Percentiles rank a stretch among this genome's conserved stretches.
Conservation (phyloP, 2,113 vertebrate genomes). For the Pedetes capensis region DNA sequence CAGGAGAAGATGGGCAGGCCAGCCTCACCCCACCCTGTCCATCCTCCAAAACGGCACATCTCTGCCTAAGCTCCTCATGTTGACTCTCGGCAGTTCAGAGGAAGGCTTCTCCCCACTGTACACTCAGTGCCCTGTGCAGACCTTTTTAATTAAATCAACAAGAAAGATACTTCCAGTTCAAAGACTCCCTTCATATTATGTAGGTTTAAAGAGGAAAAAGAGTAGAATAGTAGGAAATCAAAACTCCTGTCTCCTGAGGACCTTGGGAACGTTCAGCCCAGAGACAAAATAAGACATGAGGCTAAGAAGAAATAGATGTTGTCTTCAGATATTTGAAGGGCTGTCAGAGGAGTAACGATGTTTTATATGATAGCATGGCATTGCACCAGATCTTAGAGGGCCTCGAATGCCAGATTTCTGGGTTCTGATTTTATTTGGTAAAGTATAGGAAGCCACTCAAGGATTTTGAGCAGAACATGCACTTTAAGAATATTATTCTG, state of each 20-base stretch:
- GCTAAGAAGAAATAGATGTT: conserved; percentile 41
- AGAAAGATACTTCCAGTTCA: neutral
- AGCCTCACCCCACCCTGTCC: neutral
- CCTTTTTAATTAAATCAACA: conserved; percentile 26
- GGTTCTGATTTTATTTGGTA: conserved; percentile 21
- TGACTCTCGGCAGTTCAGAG: neutral
- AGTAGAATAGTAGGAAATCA: conserved; percentile 39
- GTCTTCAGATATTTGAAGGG: conserved; percentile 58
- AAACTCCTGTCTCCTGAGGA: conserved; percentile 4
- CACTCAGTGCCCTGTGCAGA: neutral
- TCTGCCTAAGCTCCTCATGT: neutral
- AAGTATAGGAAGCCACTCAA: neutral
- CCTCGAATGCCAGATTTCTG: conserved; percentile 20
- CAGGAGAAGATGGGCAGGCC: accelerated
- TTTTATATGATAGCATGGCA: conserved; percentile 36
- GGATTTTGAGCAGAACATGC: conserved; percentile 18
- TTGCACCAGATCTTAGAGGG: neutral
- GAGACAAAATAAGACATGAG: conserved; percentile 58
- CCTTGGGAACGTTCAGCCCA: conserved; percentile 32
- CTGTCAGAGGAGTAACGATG: conserved; percentile 43
- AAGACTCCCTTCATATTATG: neutral
- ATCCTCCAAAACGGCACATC: neutral
- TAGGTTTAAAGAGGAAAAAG: neutral
- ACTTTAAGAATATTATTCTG: conserved; percentile 4
- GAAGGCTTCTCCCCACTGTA: neutral